Evolutionary conservation across 2,113 vertebrate genomes (phyloP), one percentile per base, ranked within the genome.

Genomic region (Corydoras maculifer): DNA sequence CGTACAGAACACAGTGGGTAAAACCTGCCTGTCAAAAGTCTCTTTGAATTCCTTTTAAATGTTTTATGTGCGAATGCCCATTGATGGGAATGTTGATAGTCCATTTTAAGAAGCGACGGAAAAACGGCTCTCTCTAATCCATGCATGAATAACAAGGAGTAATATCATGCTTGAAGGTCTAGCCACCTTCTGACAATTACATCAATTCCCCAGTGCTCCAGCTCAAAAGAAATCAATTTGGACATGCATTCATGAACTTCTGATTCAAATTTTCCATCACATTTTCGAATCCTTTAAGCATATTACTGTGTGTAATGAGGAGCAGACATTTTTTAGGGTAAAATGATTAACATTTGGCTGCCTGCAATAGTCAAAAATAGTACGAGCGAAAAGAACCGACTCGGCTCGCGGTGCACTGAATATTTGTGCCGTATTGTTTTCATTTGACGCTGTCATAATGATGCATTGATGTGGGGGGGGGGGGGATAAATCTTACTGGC

Each of bases 121-220:
- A 80, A 81, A 84, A 82, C 84, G 81, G 82, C 84, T 82, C 79
- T 78, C 31, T 83, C 76, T 78, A 86, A 83, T 70, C 84, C 73
- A 74, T 79, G 82, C 86, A 81, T 88, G 88, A 88, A 86, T 88
- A 89, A 89, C 83, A 83, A 85, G 80, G 76, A 78, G 85, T 81
- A 85, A 88, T 89, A 85, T 86, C 88, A 88, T 85, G 85, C 83
- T 82, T 82, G 81, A 87, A 84, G 72, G 83, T 84, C 84, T 88
- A 85, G 82, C 86, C 89, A 87, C 69, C 65, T 59, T 63, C 57
- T 79, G 77, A 78, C 76, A 88, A 88, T 89, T 87, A 85, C 83
- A 14, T 58, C 80, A 82, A 75, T 78, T 88, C 86, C 85, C 87
- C 73, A 58, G 66, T 85, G 85, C 84, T 83, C 84, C 65, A 68